Evolutionary conservation across 64 coral and sea anemone genomes (phyloP), one percentile per base, ranked within the genome.

Genomic region (Stylophora pistillata): DNA sequence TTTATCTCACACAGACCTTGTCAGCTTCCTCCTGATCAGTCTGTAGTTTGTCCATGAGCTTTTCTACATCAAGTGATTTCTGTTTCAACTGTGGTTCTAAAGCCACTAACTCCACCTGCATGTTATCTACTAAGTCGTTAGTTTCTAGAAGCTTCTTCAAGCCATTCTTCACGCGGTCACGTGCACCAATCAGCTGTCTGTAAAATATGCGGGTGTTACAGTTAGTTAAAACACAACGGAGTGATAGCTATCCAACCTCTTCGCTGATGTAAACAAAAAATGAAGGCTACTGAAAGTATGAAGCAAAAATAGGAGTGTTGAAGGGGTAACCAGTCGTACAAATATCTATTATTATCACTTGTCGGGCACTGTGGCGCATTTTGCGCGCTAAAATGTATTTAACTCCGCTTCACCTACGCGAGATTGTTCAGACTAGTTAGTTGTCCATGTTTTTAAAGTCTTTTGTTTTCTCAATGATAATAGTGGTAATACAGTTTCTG

Each of bases 11-110:
- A 30, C 72, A 52, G 15, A 98, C 96, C 90, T 98, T 95, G 64
- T 98, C 96, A 33, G 96, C 96, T 47, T 92, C 96, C 3, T 95
- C 96, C 25, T 98, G 96, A 72, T 98, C 96, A 88, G 95, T 85
- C 77, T 98, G 96, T 74, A 98, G 62, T 84, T 95, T 98, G 20
- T 98, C 96, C 96, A 98, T 98, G 10, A 98, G 96, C 72, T 98
- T 98, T 68, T 98, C 96, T 0, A 92, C 92, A 60, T 98, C 96
- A 14, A 98, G 90, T 30, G 96, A 98, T 59, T 98, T 98, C 57
- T 98, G 96, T 84, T 98, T 98, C 26, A 98, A 73, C 27, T 95
- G 93, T 0, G 96, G 96, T 58, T 98, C 96, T 10, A 98, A 83
- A 32, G 96, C 96, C 10, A 98, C 96, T 2, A 98, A 69, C 58